Percentiles rank a stretch among this genome's conserved stretches.
Conservation (phyloP, 1,140 invertebrate genomes). For the Drosophila lacertosa region DNA sequence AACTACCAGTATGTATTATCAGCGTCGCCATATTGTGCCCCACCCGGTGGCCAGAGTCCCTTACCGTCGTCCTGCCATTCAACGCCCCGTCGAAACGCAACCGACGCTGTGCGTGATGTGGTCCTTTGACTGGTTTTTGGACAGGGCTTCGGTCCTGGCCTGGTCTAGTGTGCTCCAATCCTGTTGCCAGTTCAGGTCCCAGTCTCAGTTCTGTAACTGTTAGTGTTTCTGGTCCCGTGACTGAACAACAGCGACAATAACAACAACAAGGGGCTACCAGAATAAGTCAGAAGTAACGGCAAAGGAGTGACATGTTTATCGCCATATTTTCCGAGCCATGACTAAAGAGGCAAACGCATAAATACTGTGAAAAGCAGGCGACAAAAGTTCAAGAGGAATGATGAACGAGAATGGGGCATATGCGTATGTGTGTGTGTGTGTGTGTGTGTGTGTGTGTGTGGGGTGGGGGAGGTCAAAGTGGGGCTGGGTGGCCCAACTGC, state of each 20-base stretch:
- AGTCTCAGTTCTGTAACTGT: neutral
- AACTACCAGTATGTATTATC: slow-evolving; percentile 73
- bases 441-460: too few species aligned
- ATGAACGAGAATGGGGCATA: slow-evolving; percentile 22
- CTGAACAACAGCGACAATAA: slow-evolving; percentile 11
- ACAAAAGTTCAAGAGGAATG: slow-evolving; percentile 59
- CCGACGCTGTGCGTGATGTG: slow-evolving; percentile 19
- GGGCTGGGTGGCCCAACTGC: too few species aligned
- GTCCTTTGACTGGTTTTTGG: neutral
- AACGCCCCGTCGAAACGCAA: neutral
- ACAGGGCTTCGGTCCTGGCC: neutral
- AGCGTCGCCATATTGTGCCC: slow-evolving; percentile 64
- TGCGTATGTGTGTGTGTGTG: neutral
- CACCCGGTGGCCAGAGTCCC: neutral
- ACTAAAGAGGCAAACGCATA: slow-evolving; percentile 77
- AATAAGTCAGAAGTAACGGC: slow-evolving; percentile 44
- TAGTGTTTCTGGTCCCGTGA: slow-evolving; percentile 10
- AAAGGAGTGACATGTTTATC: slow-evolving; percentile 73
- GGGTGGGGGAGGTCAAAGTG: too few species aligned
- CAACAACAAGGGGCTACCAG: slow-evolving; percentile 1
- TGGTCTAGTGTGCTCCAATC: slow-evolving; percentile 9
- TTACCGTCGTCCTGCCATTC: too few species aligned
- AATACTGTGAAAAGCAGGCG: slow-evolving; percentile 72
- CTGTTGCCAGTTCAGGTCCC: slow-evolving; percentile 9
- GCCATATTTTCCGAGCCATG: slow-evolving; percentile 78